Evolutionary conservation across 2,113 vertebrate genomes (phyloP).

Genomic region (Planiliza haematocheilus): DNA sequence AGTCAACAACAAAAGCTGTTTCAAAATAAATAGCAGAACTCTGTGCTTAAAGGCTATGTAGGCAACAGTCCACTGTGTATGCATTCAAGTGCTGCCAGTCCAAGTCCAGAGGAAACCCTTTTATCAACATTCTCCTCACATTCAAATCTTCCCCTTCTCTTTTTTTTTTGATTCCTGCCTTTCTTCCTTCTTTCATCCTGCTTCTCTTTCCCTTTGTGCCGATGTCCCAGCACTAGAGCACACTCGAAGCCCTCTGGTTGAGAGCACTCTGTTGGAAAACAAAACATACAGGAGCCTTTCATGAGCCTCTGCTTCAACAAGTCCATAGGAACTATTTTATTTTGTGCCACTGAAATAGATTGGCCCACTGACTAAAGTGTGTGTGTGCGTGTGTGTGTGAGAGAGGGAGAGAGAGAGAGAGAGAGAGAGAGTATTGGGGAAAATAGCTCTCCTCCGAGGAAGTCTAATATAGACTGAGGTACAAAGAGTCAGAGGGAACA

Average conservation of each 20-base stretch:
- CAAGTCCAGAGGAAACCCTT: slow-evolving; percentile 48
- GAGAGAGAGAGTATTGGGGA: neutral
- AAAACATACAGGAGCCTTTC: slow-evolving; percentile 47
- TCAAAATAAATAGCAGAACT: slow-evolving; percentile 40
- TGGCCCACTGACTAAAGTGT: no score
- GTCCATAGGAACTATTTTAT: slow-evolving; percentile 6
- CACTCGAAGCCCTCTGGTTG: slow-evolving; percentile 37
- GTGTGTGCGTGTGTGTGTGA: neutral
- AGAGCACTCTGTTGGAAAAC: slow-evolving; percentile 50
- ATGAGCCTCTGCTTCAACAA: slow-evolving; percentile 31
- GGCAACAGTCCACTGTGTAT: slow-evolving; percentile 35
- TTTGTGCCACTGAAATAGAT: slow-evolving; percentile 7
- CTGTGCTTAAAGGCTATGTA: slow-evolving; percentile 48
- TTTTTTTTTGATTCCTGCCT: slow-evolving; percentile 13
- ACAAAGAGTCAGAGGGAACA: slow-evolving; percentile 11
- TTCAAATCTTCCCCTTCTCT: slow-evolving; percentile 25
- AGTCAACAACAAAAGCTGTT: slow-evolving; percentile 43
- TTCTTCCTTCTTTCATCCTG: slow-evolving; percentile 31
- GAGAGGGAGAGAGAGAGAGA: no score
- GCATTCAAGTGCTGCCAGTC: slow-evolving; percentile 59
- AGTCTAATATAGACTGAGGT: slow-evolving; percentile 1
- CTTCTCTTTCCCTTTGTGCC: slow-evolving; percentile 40
- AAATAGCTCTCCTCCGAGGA: neutral
- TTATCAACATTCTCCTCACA: slow-evolving; percentile 44
- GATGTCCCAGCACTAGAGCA: slow-evolving; percentile 19